Percentiles rank a stretch among this genome's conserved stretches.
Conservation (phyloP, 92 coral and sea anemone genomes). For the Epizoanthus stellaris region DNA sequence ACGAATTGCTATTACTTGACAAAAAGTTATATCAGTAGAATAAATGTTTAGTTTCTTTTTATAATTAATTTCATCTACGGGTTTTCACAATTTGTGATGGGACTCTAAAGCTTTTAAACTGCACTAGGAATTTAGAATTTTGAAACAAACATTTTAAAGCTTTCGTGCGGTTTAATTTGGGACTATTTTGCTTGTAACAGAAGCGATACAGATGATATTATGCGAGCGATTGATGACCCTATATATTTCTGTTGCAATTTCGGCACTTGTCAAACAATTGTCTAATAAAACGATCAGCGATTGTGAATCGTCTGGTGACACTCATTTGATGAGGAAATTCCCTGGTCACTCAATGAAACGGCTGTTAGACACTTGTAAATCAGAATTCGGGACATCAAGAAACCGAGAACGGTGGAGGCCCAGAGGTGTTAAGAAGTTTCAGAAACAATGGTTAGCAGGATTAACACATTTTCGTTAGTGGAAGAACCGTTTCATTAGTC, state of each 20-base stretch:
- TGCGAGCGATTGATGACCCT: neutral
- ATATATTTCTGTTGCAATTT: neutral
- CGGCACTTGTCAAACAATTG: neutral
- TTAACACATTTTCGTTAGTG: slow-evolving; percentile 11
- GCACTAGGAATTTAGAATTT: slow-evolving; percentile 1
- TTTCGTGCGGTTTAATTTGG: slow-evolving; percentile 4
- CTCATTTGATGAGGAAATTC: neutral
- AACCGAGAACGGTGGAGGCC: neutral
- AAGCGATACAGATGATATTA: neutral
- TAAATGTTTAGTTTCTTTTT: neutral
- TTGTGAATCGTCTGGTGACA: too few relatives aligned
- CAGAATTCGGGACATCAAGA: neutral
- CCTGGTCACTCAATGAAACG: neutral
- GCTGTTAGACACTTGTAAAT: neutral
- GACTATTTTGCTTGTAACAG: neutral
- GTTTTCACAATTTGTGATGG: neutral
- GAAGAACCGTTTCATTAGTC: neutral
- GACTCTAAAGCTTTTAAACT: neutral
- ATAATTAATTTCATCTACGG: neutral
- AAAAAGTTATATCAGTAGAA: neutral
- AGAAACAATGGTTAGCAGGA: neutral
- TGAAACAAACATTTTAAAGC: neutral
- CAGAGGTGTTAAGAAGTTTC: neutral
- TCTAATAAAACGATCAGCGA: slow-evolving; percentile 10
- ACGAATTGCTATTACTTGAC: neutral